Evolutionary conservation across 2,113 vertebrate species (phyloP).

Genomic region (Grallaria varia): DNA sequence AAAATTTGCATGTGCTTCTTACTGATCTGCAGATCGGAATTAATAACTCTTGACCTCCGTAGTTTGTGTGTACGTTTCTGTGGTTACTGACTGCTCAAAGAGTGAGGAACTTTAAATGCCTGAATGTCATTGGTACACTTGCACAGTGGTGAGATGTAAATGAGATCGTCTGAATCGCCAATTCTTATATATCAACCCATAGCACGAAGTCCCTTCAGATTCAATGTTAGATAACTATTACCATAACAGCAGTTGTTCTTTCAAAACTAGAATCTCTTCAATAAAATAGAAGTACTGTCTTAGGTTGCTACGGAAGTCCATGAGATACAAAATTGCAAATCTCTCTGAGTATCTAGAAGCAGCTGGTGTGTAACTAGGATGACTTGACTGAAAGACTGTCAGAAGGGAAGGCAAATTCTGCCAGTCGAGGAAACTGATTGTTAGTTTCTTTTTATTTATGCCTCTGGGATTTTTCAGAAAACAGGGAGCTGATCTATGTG

Average conservation of each 20-base stretch:
- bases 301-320: neutral
- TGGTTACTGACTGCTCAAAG: neutral
- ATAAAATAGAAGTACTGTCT: neutral
- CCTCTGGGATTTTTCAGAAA: neutral
- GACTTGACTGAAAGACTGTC: neutral
- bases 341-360: neutral
- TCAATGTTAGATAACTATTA: neutral
- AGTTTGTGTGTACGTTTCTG: neutral
- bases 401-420: neutral
- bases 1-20: neutral
- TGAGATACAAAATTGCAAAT: neutral
- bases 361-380: neutral
- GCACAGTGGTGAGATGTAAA: neutral
- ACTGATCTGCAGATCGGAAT: neutral
- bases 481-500: neutral
- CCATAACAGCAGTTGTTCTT: neutral
- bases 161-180: neutral
- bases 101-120: neutral
- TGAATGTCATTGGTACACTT: neutral
- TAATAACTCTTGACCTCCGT: neutral
- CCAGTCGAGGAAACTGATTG: neutral
- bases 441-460: neutral
- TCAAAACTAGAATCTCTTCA: neutral
- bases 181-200: neutral
- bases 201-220: neutral